Conservation (phyloP, 2,888 invertebrate species). For the Leucoptera coffeella region DNA sequence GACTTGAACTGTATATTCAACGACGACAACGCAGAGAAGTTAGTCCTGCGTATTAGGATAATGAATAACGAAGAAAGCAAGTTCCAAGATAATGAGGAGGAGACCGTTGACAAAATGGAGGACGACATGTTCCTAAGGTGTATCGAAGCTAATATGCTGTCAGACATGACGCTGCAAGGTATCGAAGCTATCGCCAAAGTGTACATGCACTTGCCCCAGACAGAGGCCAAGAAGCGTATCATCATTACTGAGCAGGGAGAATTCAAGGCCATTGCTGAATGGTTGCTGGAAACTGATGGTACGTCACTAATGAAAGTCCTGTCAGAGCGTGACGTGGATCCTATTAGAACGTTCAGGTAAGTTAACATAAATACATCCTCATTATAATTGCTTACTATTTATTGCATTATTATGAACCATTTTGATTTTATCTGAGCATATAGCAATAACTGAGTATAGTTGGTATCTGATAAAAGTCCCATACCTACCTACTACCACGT, state of each 20-base stretch:
- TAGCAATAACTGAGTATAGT: no score
- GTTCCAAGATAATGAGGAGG: constrained; percentile 75
- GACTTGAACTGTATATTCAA: constrained; percentile 99
- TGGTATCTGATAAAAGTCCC: no score
- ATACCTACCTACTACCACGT: no score
- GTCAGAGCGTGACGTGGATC: constrained; percentile 97
- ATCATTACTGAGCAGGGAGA: constrained; percentile 96
- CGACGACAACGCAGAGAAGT: constrained; percentile 98
- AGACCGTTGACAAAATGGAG: constrained; percentile 96
- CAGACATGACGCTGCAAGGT: constrained; percentile 97
- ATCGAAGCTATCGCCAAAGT: constrained; percentile 97
- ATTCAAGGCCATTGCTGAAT: constrained; percentile 97
- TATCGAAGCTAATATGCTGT: constrained; percentile 98
- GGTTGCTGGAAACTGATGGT: constrained; percentile 99
- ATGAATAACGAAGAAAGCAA: constrained; percentile 97
- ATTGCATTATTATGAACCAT: no score
- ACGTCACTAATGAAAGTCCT: constrained; percentile 96
- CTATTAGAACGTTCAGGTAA: constrained; percentile 91
- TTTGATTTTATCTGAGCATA: no score
- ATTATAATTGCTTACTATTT: no score
- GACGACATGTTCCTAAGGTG: constrained; percentile 98
- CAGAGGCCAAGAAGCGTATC: constrained; percentile 96
- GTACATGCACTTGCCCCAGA: constrained; percentile 99
- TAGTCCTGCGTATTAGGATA: constrained; percentile 94
- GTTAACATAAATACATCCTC: no score